phyloP scores from a whole-genome alignment of 2,797 vertebrate genomes.

The Rhincodon typus region DNA sequence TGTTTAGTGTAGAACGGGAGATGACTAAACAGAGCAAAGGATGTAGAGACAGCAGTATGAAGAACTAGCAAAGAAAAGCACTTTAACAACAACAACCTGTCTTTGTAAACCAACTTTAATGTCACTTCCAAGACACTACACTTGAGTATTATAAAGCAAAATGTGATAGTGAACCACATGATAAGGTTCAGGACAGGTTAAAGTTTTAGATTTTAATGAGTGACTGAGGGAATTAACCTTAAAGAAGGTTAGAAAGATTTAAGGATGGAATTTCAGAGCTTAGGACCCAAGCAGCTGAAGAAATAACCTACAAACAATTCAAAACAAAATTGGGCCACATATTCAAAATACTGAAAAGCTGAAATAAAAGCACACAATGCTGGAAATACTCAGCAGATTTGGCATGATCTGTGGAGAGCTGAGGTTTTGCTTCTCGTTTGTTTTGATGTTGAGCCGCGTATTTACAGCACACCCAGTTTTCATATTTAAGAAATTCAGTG shows the following conservation, averaged over 20 bases:
- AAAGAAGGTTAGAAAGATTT: no score
- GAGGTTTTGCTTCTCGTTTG: neutral
- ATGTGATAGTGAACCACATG: neutral
- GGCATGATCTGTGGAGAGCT: neutral
- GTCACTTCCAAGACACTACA: neutral
- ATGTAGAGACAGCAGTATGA: neutral
- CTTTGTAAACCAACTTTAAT: neutral
- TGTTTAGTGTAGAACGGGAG: neutral
- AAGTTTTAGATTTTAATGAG: neutral
- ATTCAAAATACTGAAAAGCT: neutral
- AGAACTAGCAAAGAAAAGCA: neutral
- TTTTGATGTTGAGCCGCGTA: neutral
- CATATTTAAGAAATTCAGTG: neutral
- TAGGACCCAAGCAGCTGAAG: neutral
- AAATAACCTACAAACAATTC: neutral
- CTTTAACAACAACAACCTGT: neutral
- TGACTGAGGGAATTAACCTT: neutral
- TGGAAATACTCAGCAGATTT: neutral
- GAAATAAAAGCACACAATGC: no score
- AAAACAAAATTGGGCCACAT: neutral
- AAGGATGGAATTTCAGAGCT: neutral
- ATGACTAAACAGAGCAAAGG: neutral
- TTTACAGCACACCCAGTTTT: neutral
- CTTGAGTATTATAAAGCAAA: neutral
- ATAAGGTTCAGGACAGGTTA: neutral